A percentile compares a stretch with the other conserved stretches of the same genome.
Conservation (phyloP, 35 echinoderm and acorn worm species). For the Lytechinus variegatus region DNA sequence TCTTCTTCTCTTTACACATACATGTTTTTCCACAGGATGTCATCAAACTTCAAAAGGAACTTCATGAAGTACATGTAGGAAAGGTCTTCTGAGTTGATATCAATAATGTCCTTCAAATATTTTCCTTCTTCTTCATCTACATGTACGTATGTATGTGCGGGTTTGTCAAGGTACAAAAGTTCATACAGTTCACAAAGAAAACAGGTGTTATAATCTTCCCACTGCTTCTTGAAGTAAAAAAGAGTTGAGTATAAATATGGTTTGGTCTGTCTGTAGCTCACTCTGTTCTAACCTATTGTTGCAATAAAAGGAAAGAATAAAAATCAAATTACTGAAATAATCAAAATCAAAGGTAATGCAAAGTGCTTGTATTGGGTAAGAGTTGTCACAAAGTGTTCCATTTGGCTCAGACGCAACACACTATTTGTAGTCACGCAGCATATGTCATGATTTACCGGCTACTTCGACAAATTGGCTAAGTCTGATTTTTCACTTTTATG, state of each 20-base stretch:
- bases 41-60: neutral
- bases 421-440: too few relatives aligned
- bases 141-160: too few relatives aligned
- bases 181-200: too few relatives aligned
- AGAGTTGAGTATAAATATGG: conserved; percentile 72
- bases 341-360: too few relatives aligned
- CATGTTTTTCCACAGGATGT: neutral
- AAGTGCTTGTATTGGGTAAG: too few relatives aligned
- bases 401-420: too few relatives aligned
- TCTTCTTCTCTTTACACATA: too few relatives aligned
- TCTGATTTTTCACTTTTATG: too few relatives aligned
- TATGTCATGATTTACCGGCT: too few relatives aligned
- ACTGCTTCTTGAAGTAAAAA: conserved; percentile 45
- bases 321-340: neutral
- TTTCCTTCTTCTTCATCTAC: neutral
- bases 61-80: neutral
- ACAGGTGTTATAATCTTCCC: neutral
- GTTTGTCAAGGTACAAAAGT: too few relatives aligned
- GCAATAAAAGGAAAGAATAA: conserved; percentile 18
- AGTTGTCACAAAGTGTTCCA: too few relatives aligned
- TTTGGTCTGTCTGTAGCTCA: conserved; percentile 89
- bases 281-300: conserved; percentile 84
- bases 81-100: neutral
- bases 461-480: too few relatives aligned
- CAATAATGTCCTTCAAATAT: neutral